These are phyloP conservation scores for Vanacampus margaritifer DNA, from an alignment of 2,113 vertebrate species.

Conservation along the genomic window DNA sequence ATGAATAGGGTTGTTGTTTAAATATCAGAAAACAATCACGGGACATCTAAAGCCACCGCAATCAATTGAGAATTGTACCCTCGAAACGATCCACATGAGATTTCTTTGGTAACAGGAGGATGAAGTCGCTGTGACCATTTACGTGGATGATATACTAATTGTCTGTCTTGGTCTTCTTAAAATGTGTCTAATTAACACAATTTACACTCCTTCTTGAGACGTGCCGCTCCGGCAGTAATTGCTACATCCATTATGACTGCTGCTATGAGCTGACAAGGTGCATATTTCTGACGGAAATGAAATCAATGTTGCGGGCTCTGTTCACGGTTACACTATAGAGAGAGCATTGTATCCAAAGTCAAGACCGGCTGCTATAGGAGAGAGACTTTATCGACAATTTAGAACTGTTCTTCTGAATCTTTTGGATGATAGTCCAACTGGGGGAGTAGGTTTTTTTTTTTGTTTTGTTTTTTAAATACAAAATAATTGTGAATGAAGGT, in stretches of 20 bases:
- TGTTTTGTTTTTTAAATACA: too few relatives aligned
- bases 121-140: neutral
- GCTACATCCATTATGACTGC: conserved; percentile 11
- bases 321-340: conserved; percentile 9
- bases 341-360: conserved; percentile 4
- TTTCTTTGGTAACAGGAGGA: neutral
- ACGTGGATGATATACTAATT: neutral
- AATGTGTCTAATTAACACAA: conserved; percentile 23
- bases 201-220: conserved; percentile 19
- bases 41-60: neutral
- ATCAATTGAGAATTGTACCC: neutral
- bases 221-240: neutral
- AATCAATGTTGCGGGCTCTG: conserved; percentile 26
- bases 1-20: neutral
- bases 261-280: conserved; percentile 8
- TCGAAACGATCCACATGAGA: neutral
- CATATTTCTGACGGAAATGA: conserved; percentile 20
- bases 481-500: too few relatives aligned
- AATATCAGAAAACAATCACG: neutral
- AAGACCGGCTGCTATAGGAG: neutral
- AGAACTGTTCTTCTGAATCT: neutral
- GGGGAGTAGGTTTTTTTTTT: too few relatives aligned
- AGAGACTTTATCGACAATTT: neutral
- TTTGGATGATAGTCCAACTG: too few relatives aligned
- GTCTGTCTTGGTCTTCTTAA: conserved; percentile 1